These are phyloP conservation scores for Scaptodrosophila latifasciaeformis DNA, from an alignment of 2,888 invertebrate genomes.

Conservation along the genomic window DNA sequence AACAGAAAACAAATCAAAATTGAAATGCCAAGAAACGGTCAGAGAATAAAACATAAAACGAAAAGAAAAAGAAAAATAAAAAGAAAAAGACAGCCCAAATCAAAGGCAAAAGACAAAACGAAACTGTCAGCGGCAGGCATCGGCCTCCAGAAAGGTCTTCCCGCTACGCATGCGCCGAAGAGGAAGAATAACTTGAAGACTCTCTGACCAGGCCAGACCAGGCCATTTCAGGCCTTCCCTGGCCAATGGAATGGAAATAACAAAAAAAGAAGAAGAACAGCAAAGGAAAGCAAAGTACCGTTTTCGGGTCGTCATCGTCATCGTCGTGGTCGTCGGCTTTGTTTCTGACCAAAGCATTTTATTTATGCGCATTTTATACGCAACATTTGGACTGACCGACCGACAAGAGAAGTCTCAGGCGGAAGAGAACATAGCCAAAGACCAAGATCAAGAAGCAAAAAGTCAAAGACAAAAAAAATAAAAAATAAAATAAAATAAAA, in stretches of 20 bases:
- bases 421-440: too few species aligned
- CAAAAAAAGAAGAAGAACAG: not conserved
- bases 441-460: constrained; percentile 3
- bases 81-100: too few species aligned
- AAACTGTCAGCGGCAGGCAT: constrained; percentile 13
- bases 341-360: constrained; percentile 34
- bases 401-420: too few species aligned
- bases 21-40: not conserved
- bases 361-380: constrained; percentile 62
- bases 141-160: too few species aligned
- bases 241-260: constrained; percentile 18
- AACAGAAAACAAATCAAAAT: too few species aligned
- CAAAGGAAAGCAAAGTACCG: not conserved
- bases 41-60: constrained; percentile 10
- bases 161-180: too few species aligned
- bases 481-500: too few species aligned
- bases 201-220: too few species aligned
- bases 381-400: constrained; percentile 40
- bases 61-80: not conserved
- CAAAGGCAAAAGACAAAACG: constrained; percentile 11
- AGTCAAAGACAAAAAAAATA: too few species aligned
- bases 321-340: not conserved
- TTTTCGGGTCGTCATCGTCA: not conserved
- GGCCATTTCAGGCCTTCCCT: too few species aligned
- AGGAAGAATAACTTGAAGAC: too few species aligned